A percentile compares a stretch with the other conserved stretches of the same genome.
Evolutionary conservation across 2,797 vertebrate genomes (phyloP).

Genomic region (Hoplostethus mediterraneus): DNA sequence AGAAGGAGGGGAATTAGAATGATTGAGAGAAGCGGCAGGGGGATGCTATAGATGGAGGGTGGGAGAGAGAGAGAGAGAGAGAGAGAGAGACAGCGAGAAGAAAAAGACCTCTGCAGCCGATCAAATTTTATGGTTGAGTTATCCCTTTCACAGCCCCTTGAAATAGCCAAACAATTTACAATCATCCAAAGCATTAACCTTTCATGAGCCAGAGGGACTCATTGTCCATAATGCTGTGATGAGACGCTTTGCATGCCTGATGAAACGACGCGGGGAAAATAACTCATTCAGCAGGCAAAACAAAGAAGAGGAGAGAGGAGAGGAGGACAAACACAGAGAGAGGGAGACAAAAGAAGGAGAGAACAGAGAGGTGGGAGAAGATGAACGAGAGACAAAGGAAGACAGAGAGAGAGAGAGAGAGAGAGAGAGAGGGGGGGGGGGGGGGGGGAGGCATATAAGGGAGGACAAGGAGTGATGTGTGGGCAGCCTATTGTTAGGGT

Average conservation of each 20-base stretch:
- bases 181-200: conserved; percentile 83
- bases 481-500: conserved; percentile 27
- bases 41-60: neutral
- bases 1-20: conserved; percentile 36
- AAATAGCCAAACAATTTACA: conserved; percentile 82
- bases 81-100: conserved; percentile 39
- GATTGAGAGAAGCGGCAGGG: conserved; percentile 55
- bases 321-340: neutral
- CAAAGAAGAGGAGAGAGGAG: conserved; percentile 40
- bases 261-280: conserved; percentile 47
- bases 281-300: conserved; percentile 36
- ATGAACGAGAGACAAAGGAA: conserved; percentile 11
- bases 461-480: conserved; percentile 26
- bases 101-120: conserved; percentile 51
- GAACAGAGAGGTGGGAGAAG: neutral
- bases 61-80: conserved; percentile 18
- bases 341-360: conserved; percentile 1
- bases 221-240: conserved; percentile 59
- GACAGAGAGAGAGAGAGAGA: neutral
- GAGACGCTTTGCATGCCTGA: conserved; percentile 69
- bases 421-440: conserved; percentile 1
- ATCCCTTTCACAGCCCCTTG: conserved; percentile 67
- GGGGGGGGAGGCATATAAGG: conserved; percentile 17
- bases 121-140: conserved; percentile 80
- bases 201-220: conserved; percentile 66